Evolutionary conservation across 1,140 invertebrate genomes (phyloP), one percentile per base, ranked within the genome.

Genomic region (Pygmarrhopalites habei): DNA sequence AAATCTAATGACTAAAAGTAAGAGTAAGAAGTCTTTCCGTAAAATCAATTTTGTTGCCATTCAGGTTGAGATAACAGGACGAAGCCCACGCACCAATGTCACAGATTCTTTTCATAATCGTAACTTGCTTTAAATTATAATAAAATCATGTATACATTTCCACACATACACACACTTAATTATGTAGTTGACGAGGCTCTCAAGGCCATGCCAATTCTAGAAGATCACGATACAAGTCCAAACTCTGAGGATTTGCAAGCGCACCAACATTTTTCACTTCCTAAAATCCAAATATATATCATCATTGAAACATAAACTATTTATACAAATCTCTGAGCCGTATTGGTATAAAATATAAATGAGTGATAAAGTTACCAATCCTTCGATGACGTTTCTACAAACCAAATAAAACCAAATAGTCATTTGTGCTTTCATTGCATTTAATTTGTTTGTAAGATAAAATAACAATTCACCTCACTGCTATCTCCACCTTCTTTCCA

Each of bases 401-500:
- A n/a, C n/a, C n/a, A n/a, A n/a, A n/a, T n/a, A n/a, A n/a, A n/a
- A n/a, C n/a, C n/a, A n/a, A n/a, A n/a, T n/a, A n/a, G n/a, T n/a
- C n/a, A n/a, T n/a, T n/a, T n/a, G n/a, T n/a, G n/a, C n/a, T n/a
- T n/a, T n/a, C n/a, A n/a, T n/a, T n/a, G n/a, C n/a, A n/a, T n/a
- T n/a, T n/a, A n/a, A n/a, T n/a, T n/a, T n/a, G n/a, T n/a, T n/a
- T n/a, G n/a, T n/a, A n/a, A n/a, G n/a, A n/a, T n/a, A n/a, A n/a
- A n/a, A n/a, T n/a, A n/a, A n/a, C n/a, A n/a, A n/a, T n/a, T n/a
- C n/a, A n/a, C n/a, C n/a, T n/a, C n/a, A 83, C 80, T 23, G 81
- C 80, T n/a, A 82, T 73, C 72, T 83, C 82, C 26, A 83, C 80
- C 69, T 83, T 83, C 73, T 83, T 83, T 2, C 81, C 81, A 72